Conservation (phyloP, 2,888 invertebrate species). For the Thyatira batis region DNA sequence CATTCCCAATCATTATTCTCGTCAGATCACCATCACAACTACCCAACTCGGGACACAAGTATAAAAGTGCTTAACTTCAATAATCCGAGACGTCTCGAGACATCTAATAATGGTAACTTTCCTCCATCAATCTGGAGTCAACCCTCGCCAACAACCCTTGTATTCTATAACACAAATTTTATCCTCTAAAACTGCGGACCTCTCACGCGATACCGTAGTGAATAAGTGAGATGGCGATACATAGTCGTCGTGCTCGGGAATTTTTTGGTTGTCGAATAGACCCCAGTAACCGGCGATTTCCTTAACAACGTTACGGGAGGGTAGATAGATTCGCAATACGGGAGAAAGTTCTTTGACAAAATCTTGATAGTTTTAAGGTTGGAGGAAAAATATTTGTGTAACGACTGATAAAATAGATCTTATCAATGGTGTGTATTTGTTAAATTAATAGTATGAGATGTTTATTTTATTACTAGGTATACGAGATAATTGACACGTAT, state of each 20-base stretch:
- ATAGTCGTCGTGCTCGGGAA: too few species aligned
- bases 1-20: neutral
- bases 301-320: slow-evolving; percentile 43
- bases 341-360: neutral
- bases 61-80: neutral
- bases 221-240: too few species aligned
- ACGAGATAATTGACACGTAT: too few species aligned
- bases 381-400: too few species aligned
- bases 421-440: too few species aligned
- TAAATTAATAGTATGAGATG: too few species aligned
- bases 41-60: neutral
- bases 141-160: slow-evolving; percentile 28
- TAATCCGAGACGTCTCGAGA: neutral
- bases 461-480: too few species aligned
- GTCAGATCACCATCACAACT: neutral
- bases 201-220: too few species aligned
- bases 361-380: too few species aligned
- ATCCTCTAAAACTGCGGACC: too few species aligned
- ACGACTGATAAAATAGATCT: too few species aligned
- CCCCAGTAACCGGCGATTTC: slow-evolving; percentile 43
- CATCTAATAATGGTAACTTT: neutral
- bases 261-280: too few species aligned
- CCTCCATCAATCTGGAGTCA: neutral
- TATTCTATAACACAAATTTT: slow-evolving; percentile 53
- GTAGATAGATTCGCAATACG: neutral